phyloP scores from a whole-genome alignment of 2,113 vertebrate species.

The Megaceryle torquata region DNA sequence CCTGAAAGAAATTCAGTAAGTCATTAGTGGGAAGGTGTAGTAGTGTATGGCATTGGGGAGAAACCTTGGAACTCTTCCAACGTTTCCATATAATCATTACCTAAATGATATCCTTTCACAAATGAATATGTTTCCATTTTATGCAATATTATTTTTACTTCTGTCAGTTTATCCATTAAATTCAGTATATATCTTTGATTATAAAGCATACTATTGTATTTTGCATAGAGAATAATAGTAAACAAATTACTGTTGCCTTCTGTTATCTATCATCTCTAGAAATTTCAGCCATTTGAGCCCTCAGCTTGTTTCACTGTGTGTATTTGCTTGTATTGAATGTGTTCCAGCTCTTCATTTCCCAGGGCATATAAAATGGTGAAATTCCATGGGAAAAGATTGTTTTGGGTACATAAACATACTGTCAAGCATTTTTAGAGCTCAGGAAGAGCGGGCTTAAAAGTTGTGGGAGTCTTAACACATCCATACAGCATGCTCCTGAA shows the following conservation, averaged over 20 bases:
- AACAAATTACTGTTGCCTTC: conserved; percentile 5
- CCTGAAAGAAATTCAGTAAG: not conserved
- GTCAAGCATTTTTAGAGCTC: conserved; percentile 39
- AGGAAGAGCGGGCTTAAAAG: conserved; percentile 22
- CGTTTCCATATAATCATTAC: not conserved
- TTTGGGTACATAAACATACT: conserved; percentile 59
- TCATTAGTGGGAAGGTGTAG: not conserved
- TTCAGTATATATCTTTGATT: not conserved
- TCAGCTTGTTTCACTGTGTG: conserved; percentile 49
- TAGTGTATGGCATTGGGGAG: not conserved
- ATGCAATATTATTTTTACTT: not conserved
- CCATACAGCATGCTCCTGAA: not conserved
- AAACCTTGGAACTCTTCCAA: not conserved
- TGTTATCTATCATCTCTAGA: conserved; percentile 15
- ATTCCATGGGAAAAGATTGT: conserved; percentile 75
- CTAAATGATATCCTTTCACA: not conserved
- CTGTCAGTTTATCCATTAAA: not conserved
- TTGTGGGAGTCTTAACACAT: not conserved
- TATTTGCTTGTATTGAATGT: conserved; percentile 74
- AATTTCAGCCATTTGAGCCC: conserved; percentile 24
- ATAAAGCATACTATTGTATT: not conserved
- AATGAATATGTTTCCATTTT: not conserved
- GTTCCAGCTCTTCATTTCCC: conserved; percentile 74
- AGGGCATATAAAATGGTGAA: conserved; percentile 70
- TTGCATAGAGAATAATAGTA: not conserved